Conservation (phyloP, 2,888 invertebrate species). For the Caenorhabditis afra region DNA sequence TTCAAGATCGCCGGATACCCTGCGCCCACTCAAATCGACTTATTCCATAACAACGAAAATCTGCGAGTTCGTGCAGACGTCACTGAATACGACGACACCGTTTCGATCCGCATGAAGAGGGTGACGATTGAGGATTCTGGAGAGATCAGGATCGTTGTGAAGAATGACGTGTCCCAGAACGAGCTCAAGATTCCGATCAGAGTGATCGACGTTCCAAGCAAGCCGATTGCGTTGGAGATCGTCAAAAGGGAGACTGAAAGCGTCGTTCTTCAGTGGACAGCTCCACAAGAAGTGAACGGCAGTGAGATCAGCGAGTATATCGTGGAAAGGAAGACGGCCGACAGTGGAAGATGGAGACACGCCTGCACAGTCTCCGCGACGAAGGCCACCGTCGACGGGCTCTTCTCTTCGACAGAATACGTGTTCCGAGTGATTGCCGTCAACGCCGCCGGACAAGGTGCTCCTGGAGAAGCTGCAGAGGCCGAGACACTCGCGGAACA, state of each 20-base stretch:
- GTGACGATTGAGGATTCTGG: slow-evolving; percentile 84
- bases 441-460: slow-evolving; percentile 60
- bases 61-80: slow-evolving; percentile 74
- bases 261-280: slow-evolving; percentile 47
- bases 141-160: slow-evolving; percentile 85
- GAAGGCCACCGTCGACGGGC: slow-evolving; percentile 49
- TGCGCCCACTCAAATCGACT: slow-evolving; percentile 66
- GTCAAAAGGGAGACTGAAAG: slow-evolving; percentile 12
- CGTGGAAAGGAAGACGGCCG: slow-evolving; percentile 67
- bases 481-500: slow-evolving; percentile 55
- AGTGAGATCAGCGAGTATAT: slow-evolving; percentile 60
- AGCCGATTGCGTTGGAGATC: slow-evolving; percentile 25
- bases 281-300: slow-evolving; percentile 52
- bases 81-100: slow-evolving; percentile 74
- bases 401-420: slow-evolving; percentile 68
- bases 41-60: slow-evolving; percentile 81
- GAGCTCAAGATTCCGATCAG: slow-evolving; percentile 58
- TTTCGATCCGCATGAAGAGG: slow-evolving; percentile 84
- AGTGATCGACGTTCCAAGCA: slow-evolving; percentile 73
- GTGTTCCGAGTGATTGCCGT: slow-evolving; percentile 69
- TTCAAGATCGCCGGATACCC: slow-evolving; percentile 64
- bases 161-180: slow-evolving; percentile 53
- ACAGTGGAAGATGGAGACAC: slow-evolving; percentile 65
- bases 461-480: slow-evolving; percentile 59
- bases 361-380: slow-evolving; percentile 51